Evolutionary conservation across 1,140 invertebrate genomes (phyloP).

Genomic region (Drosophila pectinifera): DNA sequence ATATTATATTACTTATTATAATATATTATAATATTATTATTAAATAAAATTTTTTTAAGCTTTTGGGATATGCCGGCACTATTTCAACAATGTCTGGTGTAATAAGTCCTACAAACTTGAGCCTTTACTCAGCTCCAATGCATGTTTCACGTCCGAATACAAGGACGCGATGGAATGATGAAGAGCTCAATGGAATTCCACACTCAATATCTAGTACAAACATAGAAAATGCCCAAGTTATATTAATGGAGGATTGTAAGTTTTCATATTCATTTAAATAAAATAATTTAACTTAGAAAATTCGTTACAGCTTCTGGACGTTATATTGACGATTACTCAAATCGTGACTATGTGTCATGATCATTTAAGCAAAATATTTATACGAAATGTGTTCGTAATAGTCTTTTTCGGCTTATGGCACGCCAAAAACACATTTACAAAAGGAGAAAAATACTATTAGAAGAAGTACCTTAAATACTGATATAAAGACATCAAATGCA

Average conservation of each 20-base stretch:
- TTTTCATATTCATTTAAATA: slow-evolving; percentile 12
- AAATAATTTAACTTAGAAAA: background rate
- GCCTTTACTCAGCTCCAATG: slow-evolving; percentile 93
- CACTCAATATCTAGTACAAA: slow-evolving; percentile 88
- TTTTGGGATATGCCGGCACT: slow-evolving; percentile 94
- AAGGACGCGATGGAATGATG: slow-evolving; percentile 94
- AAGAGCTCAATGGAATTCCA: slow-evolving; percentile 96
- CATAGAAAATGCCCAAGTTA: slow-evolving; percentile 88
- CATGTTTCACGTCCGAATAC: slow-evolving; percentile 88
- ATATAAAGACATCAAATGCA: slow-evolving; percentile 7
- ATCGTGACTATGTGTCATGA: slow-evolving; percentile 79
- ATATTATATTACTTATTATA: background rate
- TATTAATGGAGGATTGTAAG: slow-evolving; percentile 90
- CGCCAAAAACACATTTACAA: slow-evolving; percentile 4
- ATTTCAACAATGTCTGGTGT: slow-evolving; percentile 91
- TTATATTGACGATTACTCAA: slow-evolving; percentile 77
- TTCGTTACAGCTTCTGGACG: slow-evolving; percentile 58
- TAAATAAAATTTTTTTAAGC: slow-evolving; percentile 86
- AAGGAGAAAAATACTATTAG: slow-evolving; percentile 9
- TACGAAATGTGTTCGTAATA: slow-evolving; percentile 4
- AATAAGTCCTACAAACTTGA: slow-evolving; percentile 95
- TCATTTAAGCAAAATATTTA: slow-evolving; percentile 18
- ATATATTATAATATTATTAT: background rate
- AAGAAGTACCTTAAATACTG: slow-evolving; percentile 16
- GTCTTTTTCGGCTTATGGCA: slow-evolving; percentile 26